Base-by-base conservation (phyloP, 2,113 vertebrate species). In the Syrmaticus mikado region DNA sequence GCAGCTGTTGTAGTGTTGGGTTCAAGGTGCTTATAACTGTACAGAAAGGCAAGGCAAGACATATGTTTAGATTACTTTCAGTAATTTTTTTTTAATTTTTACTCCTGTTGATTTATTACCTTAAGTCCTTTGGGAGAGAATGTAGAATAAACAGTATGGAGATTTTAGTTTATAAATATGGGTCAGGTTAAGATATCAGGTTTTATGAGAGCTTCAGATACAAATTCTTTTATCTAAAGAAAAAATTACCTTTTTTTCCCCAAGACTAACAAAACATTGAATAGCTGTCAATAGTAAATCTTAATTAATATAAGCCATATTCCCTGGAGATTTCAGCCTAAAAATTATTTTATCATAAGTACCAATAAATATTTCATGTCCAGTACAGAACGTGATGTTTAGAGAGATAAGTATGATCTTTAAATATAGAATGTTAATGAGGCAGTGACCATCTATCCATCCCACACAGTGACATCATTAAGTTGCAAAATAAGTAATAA, bases 401-500 rank as follows among this genome's bases (percentile, higher is more conserved):
- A 65, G 28, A 76, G 32, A 90, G 83, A 43, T 16, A 43, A 43
- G 41, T 43, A 43, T 43, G 41, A 43, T 43, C 41, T 43, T 43
- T 86, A 71, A 95, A 66, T 76, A 87, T 85, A 73, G 87, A 94
- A 89, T 72, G 40, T 25, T 90, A 89, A 88, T 92, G 27, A 84
- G 32, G 8, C 50, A 81, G 30, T 94, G 85, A 21, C 67, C 57
- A 67, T 93, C 92, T 91, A 84, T 85, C 88, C 60, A 76, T 87
- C 61, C 66, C 24, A 41, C 30, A 64, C 38, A 41, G 34, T 88
- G 85, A 66, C 71, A 41, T 89, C 92, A 92, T 96, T 95, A 93
- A 89, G 36, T 38, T 83, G 43, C 41, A 95, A 93, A 95, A 82
- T 89, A 87, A 20, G 94, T 46, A 92, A 93, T 93, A 82, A 95